Percentiles rank a stretch among this genome's conserved stretches.
Evolutionary conservation across 1,140 invertebrate genomes (phyloP).

Genomic region (Littorina saxatilis): DNA sequence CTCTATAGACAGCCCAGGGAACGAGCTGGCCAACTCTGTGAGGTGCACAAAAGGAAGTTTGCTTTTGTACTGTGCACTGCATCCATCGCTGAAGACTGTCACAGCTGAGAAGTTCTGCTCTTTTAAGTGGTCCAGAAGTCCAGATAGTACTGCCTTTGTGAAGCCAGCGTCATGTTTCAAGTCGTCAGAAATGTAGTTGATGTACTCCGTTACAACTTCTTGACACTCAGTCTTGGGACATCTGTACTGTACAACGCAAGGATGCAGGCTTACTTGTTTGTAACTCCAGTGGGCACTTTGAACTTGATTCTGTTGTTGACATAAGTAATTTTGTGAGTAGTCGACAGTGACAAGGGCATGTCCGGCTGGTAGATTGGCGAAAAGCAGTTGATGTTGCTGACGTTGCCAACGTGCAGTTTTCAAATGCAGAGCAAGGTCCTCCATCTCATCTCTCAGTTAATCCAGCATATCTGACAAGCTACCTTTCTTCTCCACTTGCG

Average conservation of each 20-base stretch:
- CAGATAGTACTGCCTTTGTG: neutral
- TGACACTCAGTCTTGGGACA: neutral
- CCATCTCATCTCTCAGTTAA: neutral
- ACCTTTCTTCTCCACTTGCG: neutral
- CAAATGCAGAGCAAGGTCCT: neutral
- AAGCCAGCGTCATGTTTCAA: neutral
- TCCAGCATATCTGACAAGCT: neutral
- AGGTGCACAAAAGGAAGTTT: conserved; percentile 6
- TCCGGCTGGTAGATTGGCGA: neutral
- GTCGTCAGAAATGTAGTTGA: no score
- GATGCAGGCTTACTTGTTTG: neutral
- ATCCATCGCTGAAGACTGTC: neutral
- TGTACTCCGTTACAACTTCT: no score
- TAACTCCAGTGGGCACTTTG: conserved; percentile 13
- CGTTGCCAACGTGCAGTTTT: neutral
- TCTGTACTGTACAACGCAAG: conserved; percentile 6
- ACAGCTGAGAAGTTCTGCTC: neutral
- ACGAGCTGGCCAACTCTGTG: neutral
- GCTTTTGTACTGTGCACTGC: conserved; percentile 1
- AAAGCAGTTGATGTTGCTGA: neutral
- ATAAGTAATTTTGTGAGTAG: neutral
- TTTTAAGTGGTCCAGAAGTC: neutral
- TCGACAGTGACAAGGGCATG: neutral
- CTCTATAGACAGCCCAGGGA: no score
- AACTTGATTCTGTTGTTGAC: neutral